Conservation (phyloP, 2,113 vertebrate genomes). For the Malurus melanocephalus region DNA sequence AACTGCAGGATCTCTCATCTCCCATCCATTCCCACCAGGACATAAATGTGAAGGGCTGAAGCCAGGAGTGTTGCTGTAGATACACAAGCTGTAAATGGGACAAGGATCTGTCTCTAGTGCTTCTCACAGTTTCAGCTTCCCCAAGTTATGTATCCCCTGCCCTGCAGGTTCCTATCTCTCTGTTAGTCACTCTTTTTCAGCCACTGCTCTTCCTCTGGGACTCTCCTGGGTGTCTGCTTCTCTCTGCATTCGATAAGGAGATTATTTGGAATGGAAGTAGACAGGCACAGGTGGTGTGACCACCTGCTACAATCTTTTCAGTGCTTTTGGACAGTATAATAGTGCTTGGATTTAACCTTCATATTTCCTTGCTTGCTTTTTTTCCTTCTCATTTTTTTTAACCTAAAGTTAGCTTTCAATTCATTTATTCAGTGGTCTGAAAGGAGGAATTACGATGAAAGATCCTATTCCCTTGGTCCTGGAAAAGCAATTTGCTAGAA, state of each 20-base stretch:
- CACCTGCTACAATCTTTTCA: constrained; percentile 42
- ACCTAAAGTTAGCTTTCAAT: not conserved
- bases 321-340: not conserved
- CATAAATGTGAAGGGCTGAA: not conserved
- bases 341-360: not conserved
- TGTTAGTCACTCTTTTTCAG: not conserved
- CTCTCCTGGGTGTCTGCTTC: not conserved
- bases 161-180: not conserved
- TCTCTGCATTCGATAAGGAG: constrained; percentile 30
- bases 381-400: not conserved
- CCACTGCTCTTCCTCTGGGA: constrained; percentile 12
- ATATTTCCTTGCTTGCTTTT: not conserved
- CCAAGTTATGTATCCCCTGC: not conserved
- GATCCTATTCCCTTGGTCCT: not conserved
- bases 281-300: constrained; percentile 34
- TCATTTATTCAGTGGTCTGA: not conserved
- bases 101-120: not conserved
- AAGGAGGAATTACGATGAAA: not conserved
- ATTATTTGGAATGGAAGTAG: constrained; percentile 26
- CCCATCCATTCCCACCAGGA: not conserved
- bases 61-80: not conserved
- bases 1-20: not conserved
- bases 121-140: not conserved
- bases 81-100: not conserved
- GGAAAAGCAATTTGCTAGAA: not conserved